Conservation (phyloP, 2,888 invertebrate genomes). For the Taphrorychus bicolor region DNA sequence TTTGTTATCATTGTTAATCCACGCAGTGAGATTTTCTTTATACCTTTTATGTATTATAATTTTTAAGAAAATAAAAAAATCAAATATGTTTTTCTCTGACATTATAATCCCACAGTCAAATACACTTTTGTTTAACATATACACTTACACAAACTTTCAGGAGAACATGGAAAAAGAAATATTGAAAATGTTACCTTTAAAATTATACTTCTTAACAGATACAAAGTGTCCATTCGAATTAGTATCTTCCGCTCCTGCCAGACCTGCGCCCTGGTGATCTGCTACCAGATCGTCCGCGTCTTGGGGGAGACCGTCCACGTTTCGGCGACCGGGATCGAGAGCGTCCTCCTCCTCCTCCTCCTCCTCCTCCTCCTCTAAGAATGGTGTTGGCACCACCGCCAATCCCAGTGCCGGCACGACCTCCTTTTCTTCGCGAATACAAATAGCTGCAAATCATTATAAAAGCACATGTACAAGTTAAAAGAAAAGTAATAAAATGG, state of each 20-base stretch:
- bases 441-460: constrained; percentile 48
- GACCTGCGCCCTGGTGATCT: constrained; percentile 59
- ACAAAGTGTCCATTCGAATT: background rate
- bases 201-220: background rate
- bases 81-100: too few relatives aligned
- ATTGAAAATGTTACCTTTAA: background rate
- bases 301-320: constrained; percentile 61
- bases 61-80: too few relatives aligned
- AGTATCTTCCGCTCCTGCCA: constrained; percentile 52
- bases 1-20: too few relatives aligned
- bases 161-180: background rate
- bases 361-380: constrained; percentile 18
- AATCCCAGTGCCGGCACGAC: constrained; percentile 36
- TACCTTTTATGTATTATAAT: too few relatives aligned
- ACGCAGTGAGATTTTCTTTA: too few relatives aligned
- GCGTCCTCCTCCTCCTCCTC: constrained; percentile 53
- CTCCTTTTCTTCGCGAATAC: constrained; percentile 49
- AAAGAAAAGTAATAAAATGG: background rate
- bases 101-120: too few relatives aligned
- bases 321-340: constrained; percentile 68
- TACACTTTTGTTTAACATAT: too few relatives aligned
- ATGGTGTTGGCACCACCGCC: constrained; percentile 33
- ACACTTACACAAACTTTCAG: background rate
- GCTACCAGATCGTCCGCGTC: constrained; percentile 47
- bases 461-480: background rate